These are phyloP conservation scores for Diogma glabrata DNA, from an alignment of 2,888 invertebrate genomes.

Conservation along the genomic window DNA sequence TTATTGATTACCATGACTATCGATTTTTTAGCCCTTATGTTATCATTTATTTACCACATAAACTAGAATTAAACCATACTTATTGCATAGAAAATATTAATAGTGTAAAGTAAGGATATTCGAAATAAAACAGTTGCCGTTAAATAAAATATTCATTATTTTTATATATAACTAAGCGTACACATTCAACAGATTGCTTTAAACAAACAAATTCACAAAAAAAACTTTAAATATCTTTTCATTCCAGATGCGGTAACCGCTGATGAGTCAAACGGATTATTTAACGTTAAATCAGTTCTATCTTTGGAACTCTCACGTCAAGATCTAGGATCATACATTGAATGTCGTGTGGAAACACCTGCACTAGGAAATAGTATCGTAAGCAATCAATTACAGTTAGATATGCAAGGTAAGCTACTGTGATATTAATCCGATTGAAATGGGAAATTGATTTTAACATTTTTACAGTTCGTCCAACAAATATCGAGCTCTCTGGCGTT, in stretches of 20 bases:
- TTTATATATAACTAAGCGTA: no score
- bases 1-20: no score
- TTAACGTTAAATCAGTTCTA: conserved; percentile 51
- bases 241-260: conserved; percentile 43
- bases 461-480: conserved; percentile 64
- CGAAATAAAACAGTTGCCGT: no score
- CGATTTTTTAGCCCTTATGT: no score
- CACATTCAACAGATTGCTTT: no score
- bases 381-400: conserved; percentile 35
- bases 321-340: conserved; percentile 55
- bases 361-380: conserved; percentile 41
- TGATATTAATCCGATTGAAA: no score
- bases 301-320: conserved; percentile 50
- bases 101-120: no score
- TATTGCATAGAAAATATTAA: no score
- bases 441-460: background rate
- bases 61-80: no score
- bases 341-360: conserved; percentile 56
- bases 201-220: background rate
- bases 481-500: conserved; percentile 62
- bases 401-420: conserved; percentile 58
- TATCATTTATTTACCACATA: no score
- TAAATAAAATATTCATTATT: no score
- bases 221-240: conserved; percentile 13
- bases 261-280: conserved; percentile 43